Base-by-base conservation (phyloP, 2,113 vertebrate species). In the Numida meleagris region DNA sequence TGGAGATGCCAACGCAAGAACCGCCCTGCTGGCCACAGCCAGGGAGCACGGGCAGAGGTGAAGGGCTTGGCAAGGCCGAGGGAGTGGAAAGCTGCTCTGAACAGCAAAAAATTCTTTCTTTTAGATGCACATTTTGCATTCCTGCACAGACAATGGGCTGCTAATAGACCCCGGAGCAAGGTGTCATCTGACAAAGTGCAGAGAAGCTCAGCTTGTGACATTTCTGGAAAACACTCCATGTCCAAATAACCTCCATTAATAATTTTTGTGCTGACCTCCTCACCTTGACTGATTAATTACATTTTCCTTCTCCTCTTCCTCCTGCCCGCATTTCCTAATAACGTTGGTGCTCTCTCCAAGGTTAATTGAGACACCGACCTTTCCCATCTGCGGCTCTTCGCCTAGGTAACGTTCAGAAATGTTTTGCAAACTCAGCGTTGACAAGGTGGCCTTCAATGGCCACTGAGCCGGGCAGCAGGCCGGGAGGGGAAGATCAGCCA, bases 341-440 rank as follows among this genome's bases (percentile, higher is more conserved):
- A 95, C 65, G 82, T 83, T 86, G 72, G 88, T 94, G 77, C 91
- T 96, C 93, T 95, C 96, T 97, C 96, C 94, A 90, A 95, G 97
- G 98, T 98, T 98, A 98, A 98, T 98, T 97, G 97, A 97, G 96
- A 97, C 81, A 71, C 48, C 96, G 96, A 97, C 97, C 97, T 97
- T 96, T 93, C 91, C 70, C 93, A 94, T 96, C 92, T 92, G 83
- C 48, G 53, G 62, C 89, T 88, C 74, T 86, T 96, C 58, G 8
- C 63, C 66, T 34, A 55, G 78, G 83, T 85, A 73, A 57, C 10
- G 1, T 93, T 83, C 73, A 74, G 57, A 63, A 83, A 74, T 51
- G 1, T 95, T 97, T 89, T 96, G 95, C 96, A 94, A 95, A 86
- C 87, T 97, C 96, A 96, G 97, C 93, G 42, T 23, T 93, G 88